Base-by-base conservation (phyloP, 2,113 vertebrate genomes). In the Pterophyllum scalare region DNA sequence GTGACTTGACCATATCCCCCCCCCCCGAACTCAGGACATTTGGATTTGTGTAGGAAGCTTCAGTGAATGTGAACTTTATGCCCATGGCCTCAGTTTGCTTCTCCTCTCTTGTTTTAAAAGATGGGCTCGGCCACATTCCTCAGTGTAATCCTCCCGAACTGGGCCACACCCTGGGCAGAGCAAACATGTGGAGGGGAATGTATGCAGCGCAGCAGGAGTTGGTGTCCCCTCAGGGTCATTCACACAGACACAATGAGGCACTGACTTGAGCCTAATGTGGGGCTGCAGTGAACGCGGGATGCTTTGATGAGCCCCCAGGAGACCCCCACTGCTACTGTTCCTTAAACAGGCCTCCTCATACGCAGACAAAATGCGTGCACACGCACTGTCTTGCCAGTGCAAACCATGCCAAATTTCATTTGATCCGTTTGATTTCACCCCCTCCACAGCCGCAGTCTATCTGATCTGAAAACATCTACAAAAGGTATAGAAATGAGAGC, bases 111-210 rank as follows among this genome's bases (percentile, higher is more conserved):
- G 79, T 93, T 93, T 90, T 89, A 88, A 90, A 93, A 91, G 90
- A 90, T 93, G 91, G 88, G 89, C 87, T 87, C 17, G 85, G 88
- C 91, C 61, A 54, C 92, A 94, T 95, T 94, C 93, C 93, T 93
- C 85, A 19, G 85, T 43, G 81, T 94, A 95, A 94, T 94, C 93
- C 91, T 85, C 85, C 81, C 56, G 58, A 88, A 93, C 84, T 80
- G 91, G 89, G 89, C 94, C 93, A 92, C 95, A 88, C 94, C 94
- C 93, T 87, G 83, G 60, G 79, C 87, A 87, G 84, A 91, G 88
- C 88, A 92, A 93, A 94, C 93, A 91, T 81, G 91, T 87, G 89
- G 77, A 84, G 89, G 90, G 86, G 93, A 94, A 94, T 94, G 90
- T 87, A 85, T 65, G 88, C 79, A 1, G 80, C 52, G 28, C 87